Conservation (phyloP, 2,797 vertebrate species). For the Taenioides sp. region DNA sequence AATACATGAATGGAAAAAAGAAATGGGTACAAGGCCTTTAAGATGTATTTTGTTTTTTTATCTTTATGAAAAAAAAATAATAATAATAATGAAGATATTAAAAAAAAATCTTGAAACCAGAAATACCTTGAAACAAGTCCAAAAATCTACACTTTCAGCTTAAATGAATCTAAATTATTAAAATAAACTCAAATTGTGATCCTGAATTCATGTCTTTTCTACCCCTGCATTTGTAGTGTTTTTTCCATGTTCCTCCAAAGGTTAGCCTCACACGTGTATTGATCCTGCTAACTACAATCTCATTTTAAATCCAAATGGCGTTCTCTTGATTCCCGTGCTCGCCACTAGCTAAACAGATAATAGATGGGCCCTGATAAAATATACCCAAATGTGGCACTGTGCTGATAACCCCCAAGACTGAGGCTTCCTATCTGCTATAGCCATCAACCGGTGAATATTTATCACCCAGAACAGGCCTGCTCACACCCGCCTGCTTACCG, state of each 20-base stretch:
- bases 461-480: constrained; percentile 76
- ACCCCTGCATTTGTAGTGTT: background rate
- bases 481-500: constrained; percentile 72
- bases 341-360: constrained; percentile 63
- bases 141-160: too few species aligned
- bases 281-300: constrained; percentile 77
- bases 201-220: background rate
- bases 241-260: constrained; percentile 58
- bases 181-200: too few species aligned
- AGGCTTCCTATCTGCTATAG: constrained; percentile 76
- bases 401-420: constrained; percentile 82
- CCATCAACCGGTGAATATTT: constrained; percentile 83
- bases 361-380: constrained; percentile 84
- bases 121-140: too few species aligned
- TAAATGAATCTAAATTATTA: too few species aligned
- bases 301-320: constrained; percentile 70
- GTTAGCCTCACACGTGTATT: constrained; percentile 72
- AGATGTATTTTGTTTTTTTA: too few species aligned
- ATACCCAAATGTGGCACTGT: constrained; percentile 82
- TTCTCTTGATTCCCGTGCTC: constrained; percentile 18
- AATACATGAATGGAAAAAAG: too few species aligned
- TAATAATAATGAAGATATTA: too few species aligned
- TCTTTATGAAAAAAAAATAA: too few species aligned
- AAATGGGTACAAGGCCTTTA: too few species aligned
- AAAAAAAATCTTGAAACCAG: too few species aligned